Evolutionary conservation across 2,888 invertebrate genomes (phyloP).

Genomic region (Nebria brevicollis): DNA sequence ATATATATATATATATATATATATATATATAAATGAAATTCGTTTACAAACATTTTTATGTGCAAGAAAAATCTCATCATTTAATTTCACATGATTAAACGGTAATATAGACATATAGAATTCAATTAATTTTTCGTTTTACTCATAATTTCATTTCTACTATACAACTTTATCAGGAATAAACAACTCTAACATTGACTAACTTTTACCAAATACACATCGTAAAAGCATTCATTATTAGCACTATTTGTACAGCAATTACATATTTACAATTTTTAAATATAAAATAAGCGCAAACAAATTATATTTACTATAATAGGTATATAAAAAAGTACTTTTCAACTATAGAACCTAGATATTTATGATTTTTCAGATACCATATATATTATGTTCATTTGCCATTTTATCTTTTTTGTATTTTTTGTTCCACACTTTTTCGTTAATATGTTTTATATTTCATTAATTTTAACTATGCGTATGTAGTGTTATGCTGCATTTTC

Average conservation of each 20-base stretch:
- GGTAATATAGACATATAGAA: slow-evolving; percentile 15
- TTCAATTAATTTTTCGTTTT: neutral
- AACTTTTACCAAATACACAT: neutral
- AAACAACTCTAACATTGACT: neutral
- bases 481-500: no score
- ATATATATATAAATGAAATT: neutral
- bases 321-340: no score
- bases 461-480: no score
- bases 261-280: slow-evolving; percentile 15
- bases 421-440: no score
- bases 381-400: no score
- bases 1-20: neutral
- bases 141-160: slow-evolving; percentile 10
- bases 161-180: slow-evolving; percentile 4
- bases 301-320: no score
- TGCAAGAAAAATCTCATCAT: neutral
- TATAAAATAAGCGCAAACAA: no score
- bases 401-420: no score
- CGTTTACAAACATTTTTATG: slow-evolving; percentile 7
- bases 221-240: slow-evolving; percentile 11
- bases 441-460: no score
- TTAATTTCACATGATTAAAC: neutral
- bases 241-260: slow-evolving; percentile 14
- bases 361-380: neutral
- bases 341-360: no score